Evolutionary conservation across 1,140 invertebrate species (phyloP).

Genomic region (Hermatobates lingyangjiaoensis): DNA sequence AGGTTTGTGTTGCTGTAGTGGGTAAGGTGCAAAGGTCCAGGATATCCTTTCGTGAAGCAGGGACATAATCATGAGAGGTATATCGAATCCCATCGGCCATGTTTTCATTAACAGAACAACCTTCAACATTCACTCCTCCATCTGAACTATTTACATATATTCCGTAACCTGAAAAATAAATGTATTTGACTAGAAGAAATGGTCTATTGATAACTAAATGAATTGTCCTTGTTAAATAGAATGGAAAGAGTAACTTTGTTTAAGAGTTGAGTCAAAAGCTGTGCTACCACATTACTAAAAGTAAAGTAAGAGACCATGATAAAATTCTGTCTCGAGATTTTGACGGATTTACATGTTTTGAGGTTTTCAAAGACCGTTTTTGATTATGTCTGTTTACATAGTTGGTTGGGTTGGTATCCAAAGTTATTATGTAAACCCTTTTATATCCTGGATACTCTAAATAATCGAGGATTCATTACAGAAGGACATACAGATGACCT

Average conservation of each 20-base stretch:
- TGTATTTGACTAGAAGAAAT: neutral
- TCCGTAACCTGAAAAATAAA: constrained; percentile 45
- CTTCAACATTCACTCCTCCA: constrained; percentile 49
- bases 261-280: neutral
- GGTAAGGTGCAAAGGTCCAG: constrained; percentile 70
- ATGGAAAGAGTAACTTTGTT: neutral
- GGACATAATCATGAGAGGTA: constrained; percentile 57
- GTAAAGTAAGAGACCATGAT: too few relatives aligned
- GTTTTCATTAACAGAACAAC: constrained; percentile 55
- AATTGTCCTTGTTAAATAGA: too few relatives aligned
- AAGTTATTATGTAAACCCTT: too few relatives aligned
- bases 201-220: neutral
- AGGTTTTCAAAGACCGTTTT: too few relatives aligned
- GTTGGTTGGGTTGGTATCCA: too few relatives aligned
- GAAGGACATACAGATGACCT: too few relatives aligned
- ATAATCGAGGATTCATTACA: too few relatives aligned
- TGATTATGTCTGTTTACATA: too few relatives aligned
- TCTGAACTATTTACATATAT: constrained; percentile 73
- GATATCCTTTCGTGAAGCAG: constrained; percentile 45
- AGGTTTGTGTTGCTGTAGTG: constrained; percentile 59
- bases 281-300: too few relatives aligned
- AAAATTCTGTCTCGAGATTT: too few relatives aligned
- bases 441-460: too few relatives aligned
- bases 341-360: too few relatives aligned
- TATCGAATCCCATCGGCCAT: constrained; percentile 72